Conservation (phyloP, 2,888 invertebrate genomes). For the Tiliacea aurago region DNA sequence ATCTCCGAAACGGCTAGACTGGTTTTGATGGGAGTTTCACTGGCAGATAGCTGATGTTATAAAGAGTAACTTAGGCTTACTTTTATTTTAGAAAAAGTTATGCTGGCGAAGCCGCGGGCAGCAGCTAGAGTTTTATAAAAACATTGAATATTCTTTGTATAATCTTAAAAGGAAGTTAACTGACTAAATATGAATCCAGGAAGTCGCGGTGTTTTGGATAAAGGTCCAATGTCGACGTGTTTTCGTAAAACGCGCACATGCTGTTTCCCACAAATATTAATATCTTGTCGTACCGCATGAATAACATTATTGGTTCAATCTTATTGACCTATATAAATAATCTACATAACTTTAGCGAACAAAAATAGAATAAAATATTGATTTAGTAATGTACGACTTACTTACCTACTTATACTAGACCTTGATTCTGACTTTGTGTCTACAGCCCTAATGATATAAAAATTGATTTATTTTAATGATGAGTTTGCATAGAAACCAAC, state of each 20-base stretch:
- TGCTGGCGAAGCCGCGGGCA: no score
- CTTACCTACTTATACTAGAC: slow-evolving; percentile 26
- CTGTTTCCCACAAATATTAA: slow-evolving; percentile 33
- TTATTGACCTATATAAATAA: slow-evolving; percentile 52
- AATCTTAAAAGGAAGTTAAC: not conserved
- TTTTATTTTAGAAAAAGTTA: no score
- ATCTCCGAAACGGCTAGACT: no score
- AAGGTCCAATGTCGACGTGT: slow-evolving; percentile 27
- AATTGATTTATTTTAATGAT: slow-evolving; percentile 72
- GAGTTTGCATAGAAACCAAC: slow-evolving; percentile 80
- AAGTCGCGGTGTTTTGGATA: slow-evolving; percentile 27
- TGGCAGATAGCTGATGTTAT: no score
- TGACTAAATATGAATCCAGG: not conserved
- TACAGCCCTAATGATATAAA: slow-evolving; percentile 56
- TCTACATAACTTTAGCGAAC: slow-evolving; percentile 42
- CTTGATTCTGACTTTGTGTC: slow-evolving; percentile 53
- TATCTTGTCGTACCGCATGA: slow-evolving; percentile 21
- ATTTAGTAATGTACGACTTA: slow-evolving; percentile 27
- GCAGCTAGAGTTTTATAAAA: not conserved
- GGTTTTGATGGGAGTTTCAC: no score
- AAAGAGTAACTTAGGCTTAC: no score
- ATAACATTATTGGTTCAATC: slow-evolving; percentile 34
- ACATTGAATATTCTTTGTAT: not conserved
- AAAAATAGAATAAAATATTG: slow-evolving; percentile 47
- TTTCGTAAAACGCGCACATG: slow-evolving; percentile 42